Percentiles rank a stretch among this genome's conserved stretches.
phyloP scores from a whole-genome alignment of 2,797 vertebrate genomes.

The Tachyglossus aculeatus region DNA sequence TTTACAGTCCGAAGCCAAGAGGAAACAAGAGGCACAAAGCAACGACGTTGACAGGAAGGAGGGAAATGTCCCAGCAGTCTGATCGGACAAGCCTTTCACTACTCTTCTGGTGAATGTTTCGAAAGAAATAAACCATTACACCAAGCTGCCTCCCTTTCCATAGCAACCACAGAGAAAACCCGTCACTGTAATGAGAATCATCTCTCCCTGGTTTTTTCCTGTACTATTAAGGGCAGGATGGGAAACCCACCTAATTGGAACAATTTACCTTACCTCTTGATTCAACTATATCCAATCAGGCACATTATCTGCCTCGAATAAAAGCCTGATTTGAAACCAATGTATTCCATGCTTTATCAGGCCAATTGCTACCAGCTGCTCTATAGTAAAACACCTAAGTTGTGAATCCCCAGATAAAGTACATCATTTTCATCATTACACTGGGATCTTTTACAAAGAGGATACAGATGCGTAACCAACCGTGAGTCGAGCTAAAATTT shows the following conservation, averaged over 20 bases:
- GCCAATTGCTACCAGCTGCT: background rate
- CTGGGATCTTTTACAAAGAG: background rate
- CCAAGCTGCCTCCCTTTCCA: background rate
- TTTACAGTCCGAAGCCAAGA: background rate
- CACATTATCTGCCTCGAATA: conserved; percentile 15
- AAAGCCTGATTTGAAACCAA: background rate
- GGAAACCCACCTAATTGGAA: background rate
- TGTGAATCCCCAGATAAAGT: background rate
- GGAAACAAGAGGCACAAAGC: background rate
- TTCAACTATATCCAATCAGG: conserved; percentile 5
- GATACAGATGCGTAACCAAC: background rate
- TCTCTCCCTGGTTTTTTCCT: background rate
- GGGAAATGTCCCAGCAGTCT: background rate
- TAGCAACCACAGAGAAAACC: background rate
- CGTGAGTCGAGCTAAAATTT: too few relatives aligned
- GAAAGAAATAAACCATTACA: background rate
- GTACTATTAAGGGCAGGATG: background rate
- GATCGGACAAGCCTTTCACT: background rate
- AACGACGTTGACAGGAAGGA: background rate
- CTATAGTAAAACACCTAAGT: background rate
- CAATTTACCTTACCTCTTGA: background rate
- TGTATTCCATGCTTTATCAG: background rate
- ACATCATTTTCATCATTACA: background rate
- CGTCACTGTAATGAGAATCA: background rate
- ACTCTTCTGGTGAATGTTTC: background rate